Conservation (phyloP, 2,797 vertebrate species). For the Falco peregrinus region DNA sequence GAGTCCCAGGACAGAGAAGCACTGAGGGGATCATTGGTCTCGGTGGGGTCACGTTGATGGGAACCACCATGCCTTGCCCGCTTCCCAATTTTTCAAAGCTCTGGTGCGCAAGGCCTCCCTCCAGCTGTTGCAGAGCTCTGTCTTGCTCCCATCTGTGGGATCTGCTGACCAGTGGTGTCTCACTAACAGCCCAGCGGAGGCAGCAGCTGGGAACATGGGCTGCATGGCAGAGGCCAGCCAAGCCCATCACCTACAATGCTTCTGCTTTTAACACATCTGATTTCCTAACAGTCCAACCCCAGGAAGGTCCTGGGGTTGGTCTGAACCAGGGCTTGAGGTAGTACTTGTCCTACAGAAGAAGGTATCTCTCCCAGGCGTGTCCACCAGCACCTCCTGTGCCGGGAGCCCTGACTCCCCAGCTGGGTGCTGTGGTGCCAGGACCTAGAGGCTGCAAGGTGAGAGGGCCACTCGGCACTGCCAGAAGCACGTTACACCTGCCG, state of each 20-base stretch:
- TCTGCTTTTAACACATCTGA: not conserved
- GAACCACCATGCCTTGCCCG: not conserved
- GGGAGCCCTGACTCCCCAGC: not conserved
- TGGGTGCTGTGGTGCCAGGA: not conserved
- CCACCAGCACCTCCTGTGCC: not conserved
- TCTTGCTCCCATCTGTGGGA: not conserved
- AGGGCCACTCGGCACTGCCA: fast-evolving
- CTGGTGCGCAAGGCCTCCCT: not conserved
- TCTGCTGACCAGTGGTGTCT: not conserved
- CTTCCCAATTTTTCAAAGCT: not conserved
- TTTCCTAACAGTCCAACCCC: not conserved
- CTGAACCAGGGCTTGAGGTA: not conserved
- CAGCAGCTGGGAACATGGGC: not conserved
- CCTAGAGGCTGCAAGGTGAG: not conserved
- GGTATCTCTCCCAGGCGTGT: not conserved
- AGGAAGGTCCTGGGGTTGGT: not conserved
- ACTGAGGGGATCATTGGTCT: fast-evolving
- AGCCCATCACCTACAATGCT: not conserved
- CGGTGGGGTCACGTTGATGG: not conserved
- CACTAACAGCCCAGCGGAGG: not conserved
- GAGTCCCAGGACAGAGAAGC: not conserved
- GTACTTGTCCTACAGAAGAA: not conserved
- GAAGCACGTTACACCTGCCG: not conserved
- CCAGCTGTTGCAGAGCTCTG: not conserved
- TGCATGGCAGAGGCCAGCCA: not conserved